Base-by-base conservation (phyloP, 2,113 vertebrate genomes). In the Eolophus roseicapilla region DNA sequence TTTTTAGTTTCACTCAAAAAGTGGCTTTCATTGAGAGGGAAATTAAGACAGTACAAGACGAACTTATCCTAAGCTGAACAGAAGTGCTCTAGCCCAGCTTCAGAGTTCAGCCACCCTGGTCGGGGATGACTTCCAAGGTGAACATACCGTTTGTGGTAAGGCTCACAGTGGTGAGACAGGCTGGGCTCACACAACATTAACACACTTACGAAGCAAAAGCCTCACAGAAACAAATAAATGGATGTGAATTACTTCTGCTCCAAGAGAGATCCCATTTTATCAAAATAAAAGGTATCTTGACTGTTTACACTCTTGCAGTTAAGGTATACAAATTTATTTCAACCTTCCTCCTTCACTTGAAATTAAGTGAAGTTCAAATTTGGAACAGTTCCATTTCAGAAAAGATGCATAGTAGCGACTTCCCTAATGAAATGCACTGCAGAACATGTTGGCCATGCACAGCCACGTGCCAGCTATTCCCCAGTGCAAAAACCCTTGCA, bases 391-490 rank as follows among this genome's bases (percentile, higher is more conserved):
- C 33, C 9, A 17, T 70, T 86, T 53, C 33, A 47, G 37, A 73
- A 25, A 69, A 29, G 39, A 69, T 27, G 13, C 25, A 27, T 16
- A 65, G 11, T 28, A 44, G 44, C 21, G 35, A 53, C 18, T 49
- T 60, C 49, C 31, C 39, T 23, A 49, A 64, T 14, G 17, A 65
- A 69, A 78, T 2, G 17, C 65, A 78, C 8, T 5, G 0, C 39
- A 55, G 47, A 57, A 89, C 4, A 8, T 19, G 18, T 10, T 79
- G 50, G 17, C 35, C 10, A 24, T 0, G 0, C 47, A 69, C 9
- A 60, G 25, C 8, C 10, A 21, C 0, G 0, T 44, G 21, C 18
- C 88, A 81, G 43, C 33, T 67, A 44, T 14, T 21, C 13, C 3
- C 15, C 29, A 20, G 11, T 13, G 19, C 44, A 84, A 60, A 80